Evolutionary conservation across 2,888 invertebrate genomes (phyloP), one percentile per base, ranked within the genome.

Genomic region (Alentia gelatinosa): DNA sequence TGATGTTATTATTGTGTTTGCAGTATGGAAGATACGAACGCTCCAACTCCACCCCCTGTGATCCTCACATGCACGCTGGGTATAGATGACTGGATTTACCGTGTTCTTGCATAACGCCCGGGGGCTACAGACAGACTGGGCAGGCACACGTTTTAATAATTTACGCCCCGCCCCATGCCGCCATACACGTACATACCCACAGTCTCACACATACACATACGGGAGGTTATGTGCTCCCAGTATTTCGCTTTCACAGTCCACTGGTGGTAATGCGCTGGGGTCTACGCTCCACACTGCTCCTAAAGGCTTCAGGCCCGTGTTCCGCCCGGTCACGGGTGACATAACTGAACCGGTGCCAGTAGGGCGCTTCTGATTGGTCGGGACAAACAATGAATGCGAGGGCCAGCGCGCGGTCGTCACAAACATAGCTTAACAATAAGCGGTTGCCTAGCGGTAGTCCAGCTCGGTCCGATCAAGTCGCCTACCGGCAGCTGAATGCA

Each of bases 401-500:
- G 83, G 39, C 83, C 15, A 39, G 39, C 83, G 39, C 68, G 26
- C 68, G 39, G 83, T 83, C 83, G 39, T 39, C 83, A 83, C 83
- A 35, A 83, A 83, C 83, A 83, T 39, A 40, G 39, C 35, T 39
- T 30, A 83, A 83, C 83, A 83, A 83, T 35, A 83, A 40, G 40
- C 26, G 83, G 83, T 83, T 83, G 83, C 83, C 39, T 83, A 83
- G 83, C 83, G 35, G 83, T 23, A 83, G 39, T 37, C 83, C 40
- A 7, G 23, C 23, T 23, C 83, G 39, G 39, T 23, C 39, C 37
- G 39, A 15, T 83, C n/a, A 40, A 12, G 37, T 39, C 83, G 39
- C 83, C 83, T 37, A 37, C 15, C 83, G 83, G 83, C 9, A 39
- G 83, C 12, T 30, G 15, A 19, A 9, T 30, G 26, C 26, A 68